Percentiles rank a stretch among this genome's conserved stretches.
Evolutionary conservation across 2,113 vertebrate species (phyloP).

Genomic region (Sylvicapra grimmia): DNA sequence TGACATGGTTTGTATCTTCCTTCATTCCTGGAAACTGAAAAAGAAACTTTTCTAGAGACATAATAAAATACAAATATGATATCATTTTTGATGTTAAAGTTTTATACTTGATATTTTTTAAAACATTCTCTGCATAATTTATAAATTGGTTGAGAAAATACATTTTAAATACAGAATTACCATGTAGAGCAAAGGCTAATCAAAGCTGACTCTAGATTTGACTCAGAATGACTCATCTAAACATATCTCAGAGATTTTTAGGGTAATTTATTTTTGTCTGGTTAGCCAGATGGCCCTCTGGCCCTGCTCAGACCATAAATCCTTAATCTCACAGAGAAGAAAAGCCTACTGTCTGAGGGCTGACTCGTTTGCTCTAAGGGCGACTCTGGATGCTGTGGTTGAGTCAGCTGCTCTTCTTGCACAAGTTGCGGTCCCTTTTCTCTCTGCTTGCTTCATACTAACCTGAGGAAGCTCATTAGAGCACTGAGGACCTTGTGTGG

Average conservation of each 20-base stretch:
- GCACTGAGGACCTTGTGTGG: fast-evolving
- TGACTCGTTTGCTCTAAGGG: background rate
- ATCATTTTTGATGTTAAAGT: background rate
- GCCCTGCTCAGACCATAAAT: background rate
- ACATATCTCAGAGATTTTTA: background rate
- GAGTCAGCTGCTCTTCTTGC: background rate
- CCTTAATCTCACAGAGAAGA: background rate
- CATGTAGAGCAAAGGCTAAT: background rate
- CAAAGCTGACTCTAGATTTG: background rate
- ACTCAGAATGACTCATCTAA: background rate
- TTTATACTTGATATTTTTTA: background rate
- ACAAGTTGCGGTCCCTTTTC: background rate
- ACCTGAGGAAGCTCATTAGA: background rate
- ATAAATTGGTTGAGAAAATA: background rate
- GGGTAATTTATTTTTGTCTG: background rate
- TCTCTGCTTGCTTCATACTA: background rate
- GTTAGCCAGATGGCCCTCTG: background rate
- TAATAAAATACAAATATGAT: background rate
- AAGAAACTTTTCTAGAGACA: background rate
- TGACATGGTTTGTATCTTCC: background rate
- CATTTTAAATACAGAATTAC: background rate
- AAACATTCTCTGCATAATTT: background rate
- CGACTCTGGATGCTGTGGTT: background rate
- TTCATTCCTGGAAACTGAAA: background rate
- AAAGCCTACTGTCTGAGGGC: background rate